These are phyloP conservation scores for Stramonita haemastoma DNA, from an alignment of 2,888 invertebrate genomes.

Conservation along the genomic window DNA sequence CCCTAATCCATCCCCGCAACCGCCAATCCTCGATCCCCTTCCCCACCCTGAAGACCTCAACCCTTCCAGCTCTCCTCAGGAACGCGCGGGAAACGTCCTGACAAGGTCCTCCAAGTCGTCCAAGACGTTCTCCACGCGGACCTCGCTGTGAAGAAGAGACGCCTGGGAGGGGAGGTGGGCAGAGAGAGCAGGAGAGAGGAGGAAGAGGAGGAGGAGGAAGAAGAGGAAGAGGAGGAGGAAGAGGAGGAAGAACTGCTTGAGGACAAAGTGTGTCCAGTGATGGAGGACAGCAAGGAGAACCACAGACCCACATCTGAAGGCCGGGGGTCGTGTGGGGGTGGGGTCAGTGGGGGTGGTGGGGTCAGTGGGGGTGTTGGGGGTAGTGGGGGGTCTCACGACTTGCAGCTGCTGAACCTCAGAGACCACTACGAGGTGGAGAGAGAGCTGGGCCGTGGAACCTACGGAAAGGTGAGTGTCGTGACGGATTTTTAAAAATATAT, in stretches of 20 bases:
- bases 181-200: not conserved
- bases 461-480: constrained; percentile 85
- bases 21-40: too few species aligned
- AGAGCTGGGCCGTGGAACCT: constrained; percentile 97
- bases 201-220: not conserved
- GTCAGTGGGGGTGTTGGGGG: not conserved
- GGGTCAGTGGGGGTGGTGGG: not conserved
- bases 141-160: constrained; percentile 2
- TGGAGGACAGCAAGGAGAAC: too few species aligned
- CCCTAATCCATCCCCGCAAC: too few species aligned
- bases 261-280: too few species aligned
- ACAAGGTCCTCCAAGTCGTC: not conserved
- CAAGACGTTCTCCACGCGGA: not conserved
- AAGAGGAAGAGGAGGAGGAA: not conserved
- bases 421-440: constrained; percentile 95
- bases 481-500: not conserved
- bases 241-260: not conserved
- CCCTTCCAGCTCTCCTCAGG: too few species aligned
- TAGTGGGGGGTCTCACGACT: constrained; percentile 55
- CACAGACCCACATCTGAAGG: too few species aligned
- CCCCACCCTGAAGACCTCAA: too few species aligned
- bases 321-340: too few species aligned
- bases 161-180: not conserved
- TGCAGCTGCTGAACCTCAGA: constrained; percentile 82
- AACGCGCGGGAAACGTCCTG: too few species aligned